Conservation (phyloP, 2,888 invertebrate species). For the Apodemia hepburni region DNA sequence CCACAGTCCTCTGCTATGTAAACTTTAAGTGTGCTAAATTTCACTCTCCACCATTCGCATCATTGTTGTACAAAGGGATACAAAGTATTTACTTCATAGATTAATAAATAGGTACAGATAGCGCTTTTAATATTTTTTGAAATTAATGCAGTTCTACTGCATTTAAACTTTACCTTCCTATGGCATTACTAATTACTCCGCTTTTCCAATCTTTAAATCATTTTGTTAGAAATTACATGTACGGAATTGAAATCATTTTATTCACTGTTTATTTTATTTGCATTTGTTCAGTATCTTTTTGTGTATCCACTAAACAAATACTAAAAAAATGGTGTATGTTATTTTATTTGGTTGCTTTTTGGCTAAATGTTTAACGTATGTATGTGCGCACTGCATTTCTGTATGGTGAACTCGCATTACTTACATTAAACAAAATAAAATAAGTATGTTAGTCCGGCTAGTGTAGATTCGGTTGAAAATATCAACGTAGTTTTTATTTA, state of each 20-base stretch:
- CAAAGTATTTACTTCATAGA: too few relatives aligned
- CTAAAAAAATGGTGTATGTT: background rate
- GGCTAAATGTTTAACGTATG: slow-evolving; percentile 6
- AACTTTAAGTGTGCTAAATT: too few relatives aligned
- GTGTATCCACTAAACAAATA: too few relatives aligned
- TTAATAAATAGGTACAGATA: too few relatives aligned
- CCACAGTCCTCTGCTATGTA: too few relatives aligned
- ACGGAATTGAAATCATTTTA: background rate
- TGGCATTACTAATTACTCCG: too few relatives aligned
- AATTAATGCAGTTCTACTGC: too few relatives aligned
- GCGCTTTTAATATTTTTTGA: too few relatives aligned
- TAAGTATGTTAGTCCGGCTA: slow-evolving; percentile 9
- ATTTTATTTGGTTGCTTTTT: background rate
- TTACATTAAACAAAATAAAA: slow-evolving; percentile 60
- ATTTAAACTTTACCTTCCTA: too few relatives aligned
- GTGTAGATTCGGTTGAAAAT: background rate
- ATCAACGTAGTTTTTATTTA: slow-evolving; percentile 23
- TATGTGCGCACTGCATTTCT: slow-evolving; percentile 12
- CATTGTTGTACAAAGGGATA: too few relatives aligned
- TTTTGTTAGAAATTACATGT: background rate
- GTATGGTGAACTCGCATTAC: slow-evolving; percentile 46
- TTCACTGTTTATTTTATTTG: background rate
- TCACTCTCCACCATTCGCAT: too few relatives aligned
- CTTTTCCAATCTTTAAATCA: too few relatives aligned
- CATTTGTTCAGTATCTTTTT: background rate